phyloP scores from a whole-genome alignment of 1,140 invertebrate species.

The Drosophila persimilis region DNA sequence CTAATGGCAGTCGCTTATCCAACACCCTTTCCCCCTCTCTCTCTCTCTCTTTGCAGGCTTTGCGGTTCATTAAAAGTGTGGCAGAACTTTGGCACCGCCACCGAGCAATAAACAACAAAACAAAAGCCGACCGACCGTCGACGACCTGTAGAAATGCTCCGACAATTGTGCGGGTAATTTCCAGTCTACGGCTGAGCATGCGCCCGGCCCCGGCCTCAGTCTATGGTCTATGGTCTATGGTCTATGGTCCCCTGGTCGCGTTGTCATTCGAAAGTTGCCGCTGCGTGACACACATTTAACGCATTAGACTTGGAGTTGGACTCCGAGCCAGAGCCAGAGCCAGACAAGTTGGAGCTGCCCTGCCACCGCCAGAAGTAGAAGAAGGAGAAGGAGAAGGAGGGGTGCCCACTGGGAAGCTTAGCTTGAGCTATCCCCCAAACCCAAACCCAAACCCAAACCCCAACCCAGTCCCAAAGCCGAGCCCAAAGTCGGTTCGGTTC shows the following conservation, averaged over 20 bases:
- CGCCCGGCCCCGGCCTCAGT: conserved; percentile 39
- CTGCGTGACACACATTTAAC: conserved; percentile 77
- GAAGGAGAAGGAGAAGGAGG: neutral
- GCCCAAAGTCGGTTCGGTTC: conserved; percentile 11
- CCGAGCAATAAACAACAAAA: conserved; percentile 12
- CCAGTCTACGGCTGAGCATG: conserved; percentile 56
- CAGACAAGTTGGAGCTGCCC: conserved; percentile 37
- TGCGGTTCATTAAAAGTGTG: conserved; percentile 72
- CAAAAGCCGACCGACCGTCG: conserved; percentile 16
- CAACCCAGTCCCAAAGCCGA: neutral
- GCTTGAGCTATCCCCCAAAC: neutral
- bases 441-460: neutral
- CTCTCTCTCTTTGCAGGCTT: conserved; percentile 48
- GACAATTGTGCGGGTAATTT: conserved; percentile 71
- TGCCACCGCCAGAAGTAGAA: neutral
- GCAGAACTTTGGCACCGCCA: conserved; percentile 67
- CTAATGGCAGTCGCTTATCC: conserved; percentile 45
- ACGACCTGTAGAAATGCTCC: conserved; percentile 59
- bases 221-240: neutral
- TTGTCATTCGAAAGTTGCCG: conserved; percentile 79
- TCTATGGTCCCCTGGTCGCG: conserved; percentile 16
- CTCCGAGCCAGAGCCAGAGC: neutral
- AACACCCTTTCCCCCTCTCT: conserved; percentile 11
- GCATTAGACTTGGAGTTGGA: conserved; percentile 56
- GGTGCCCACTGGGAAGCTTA: neutral